Evolutionary conservation across 2,888 invertebrate genomes (phyloP).

Genomic region (Notocelia uddmanniana): DNA sequence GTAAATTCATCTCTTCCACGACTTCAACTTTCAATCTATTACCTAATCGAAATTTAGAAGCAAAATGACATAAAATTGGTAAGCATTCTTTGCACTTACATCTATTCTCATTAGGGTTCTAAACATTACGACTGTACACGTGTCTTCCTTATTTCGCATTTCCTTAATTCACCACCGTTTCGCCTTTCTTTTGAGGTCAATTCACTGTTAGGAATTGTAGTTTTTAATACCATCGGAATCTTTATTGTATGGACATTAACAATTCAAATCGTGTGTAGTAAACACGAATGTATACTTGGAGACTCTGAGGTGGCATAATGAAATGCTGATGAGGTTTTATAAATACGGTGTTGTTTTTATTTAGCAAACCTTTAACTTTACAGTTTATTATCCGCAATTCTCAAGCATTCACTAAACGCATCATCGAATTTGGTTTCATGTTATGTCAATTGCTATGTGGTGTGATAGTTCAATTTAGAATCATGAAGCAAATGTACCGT

Average conservation of each 20-base stretch:
- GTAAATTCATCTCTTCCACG: slow-evolving; percentile 30
- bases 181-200: neutral
- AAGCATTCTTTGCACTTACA: neutral
- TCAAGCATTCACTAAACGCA: no score
- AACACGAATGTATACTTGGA: slow-evolving; percentile 4
- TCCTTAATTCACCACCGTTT: slow-evolving; percentile 13
- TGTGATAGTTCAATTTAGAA: neutral
- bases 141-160: slow-evolving; percentile 18
- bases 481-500: neutral
- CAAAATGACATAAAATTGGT: neutral
- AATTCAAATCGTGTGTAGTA: slow-evolving; percentile 10
- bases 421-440: neutral
- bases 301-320: slow-evolving; percentile 15
- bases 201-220: slow-evolving; percentile 10
- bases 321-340: neutral
- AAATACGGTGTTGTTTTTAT: neutral
- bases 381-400: no score
- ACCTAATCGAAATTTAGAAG: neutral
- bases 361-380: neutral
- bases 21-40: slow-evolving; percentile 25
- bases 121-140: slow-evolving; percentile 7
- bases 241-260: neutral
- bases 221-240: slow-evolving; percentile 1
- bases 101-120: neutral
- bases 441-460: neutral